Conservation (phyloP, 2,113 vertebrate genomes). For the Phrynocephalus versicolor region DNA sequence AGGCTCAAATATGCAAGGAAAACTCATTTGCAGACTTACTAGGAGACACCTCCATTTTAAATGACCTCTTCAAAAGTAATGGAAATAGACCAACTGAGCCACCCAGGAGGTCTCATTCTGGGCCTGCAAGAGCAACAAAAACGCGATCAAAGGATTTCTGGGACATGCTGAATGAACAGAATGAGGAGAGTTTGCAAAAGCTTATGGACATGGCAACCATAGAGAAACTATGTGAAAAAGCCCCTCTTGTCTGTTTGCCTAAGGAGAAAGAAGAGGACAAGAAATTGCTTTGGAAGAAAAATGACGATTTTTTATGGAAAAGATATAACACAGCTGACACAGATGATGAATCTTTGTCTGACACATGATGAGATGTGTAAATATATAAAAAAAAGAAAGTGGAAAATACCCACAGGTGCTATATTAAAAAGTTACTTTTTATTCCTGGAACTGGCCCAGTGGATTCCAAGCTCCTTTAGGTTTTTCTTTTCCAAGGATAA, state of each 20-base stretch:
- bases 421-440: background rate
- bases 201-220: constrained; percentile 86
- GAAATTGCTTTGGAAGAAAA: constrained; percentile 87
- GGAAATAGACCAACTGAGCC: constrained; percentile 44
- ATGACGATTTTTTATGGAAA: constrained; percentile 94
- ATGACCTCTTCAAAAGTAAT: constrained; percentile 83
- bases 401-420: background rate
- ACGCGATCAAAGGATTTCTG: constrained; percentile 88
- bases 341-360: constrained; percentile 40
- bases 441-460: background rate
- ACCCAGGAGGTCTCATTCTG: constrained; percentile 43
- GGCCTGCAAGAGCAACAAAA: constrained; percentile 69
- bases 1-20: constrained; percentile 50
- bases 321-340: constrained; percentile 58
- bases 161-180: constrained; percentile 91
- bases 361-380: constrained; percentile 24
- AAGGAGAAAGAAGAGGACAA: constrained; percentile 52
- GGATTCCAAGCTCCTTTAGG: background rate
- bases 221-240: constrained; percentile 82
- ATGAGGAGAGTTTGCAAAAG: constrained; percentile 85
- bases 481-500: background rate
- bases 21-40: constrained; percentile 79
- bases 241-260: constrained; percentile 52
- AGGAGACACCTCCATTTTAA: constrained; percentile 92
- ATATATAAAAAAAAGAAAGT: background rate